phyloP scores from a whole-genome alignment of 1,140 invertebrate species.

The Diprion similis region DNA sequence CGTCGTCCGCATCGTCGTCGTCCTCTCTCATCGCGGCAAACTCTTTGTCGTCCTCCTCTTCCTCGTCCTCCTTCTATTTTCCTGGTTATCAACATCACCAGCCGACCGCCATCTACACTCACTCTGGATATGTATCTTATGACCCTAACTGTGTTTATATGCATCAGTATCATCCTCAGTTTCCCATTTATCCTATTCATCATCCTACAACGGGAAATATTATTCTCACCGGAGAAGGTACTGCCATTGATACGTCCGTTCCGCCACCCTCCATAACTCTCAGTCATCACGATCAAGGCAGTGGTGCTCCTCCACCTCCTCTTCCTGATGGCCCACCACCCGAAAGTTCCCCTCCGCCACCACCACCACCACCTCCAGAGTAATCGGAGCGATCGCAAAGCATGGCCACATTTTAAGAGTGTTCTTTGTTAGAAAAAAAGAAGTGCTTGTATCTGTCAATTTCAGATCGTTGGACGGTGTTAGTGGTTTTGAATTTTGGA shows the following conservation, averaged over 20 bases:
- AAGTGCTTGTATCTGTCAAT: too few relatives aligned
- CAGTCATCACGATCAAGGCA: slow-evolving; percentile 24
- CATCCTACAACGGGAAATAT: slow-evolving; percentile 32
- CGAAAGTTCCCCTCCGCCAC: slow-evolving; percentile 43
- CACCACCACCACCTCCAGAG: slow-evolving; percentile 57
- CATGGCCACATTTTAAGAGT: too few relatives aligned
- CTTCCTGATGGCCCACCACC: slow-evolving; percentile 60
- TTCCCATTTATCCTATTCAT: slow-evolving; percentile 40
- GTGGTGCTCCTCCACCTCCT: slow-evolving; percentile 42
- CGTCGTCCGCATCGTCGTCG: neutral
- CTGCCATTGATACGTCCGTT: slow-evolving; percentile 51
- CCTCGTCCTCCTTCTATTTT: neutral
- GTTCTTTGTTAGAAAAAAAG: too few relatives aligned
- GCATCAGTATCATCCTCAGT: slow-evolving; percentile 38
- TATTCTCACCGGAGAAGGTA: slow-evolving; percentile 46
- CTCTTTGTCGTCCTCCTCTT: neutral
- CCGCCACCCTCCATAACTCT: slow-evolving; percentile 45
- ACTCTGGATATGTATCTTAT: slow-evolving; percentile 39
- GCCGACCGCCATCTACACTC: slow-evolving; percentile 16
- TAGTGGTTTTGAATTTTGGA: too few relatives aligned
- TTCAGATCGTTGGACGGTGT: too few relatives aligned
- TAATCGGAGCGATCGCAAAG: slow-evolving; percentile 28
- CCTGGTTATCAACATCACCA: neutral
- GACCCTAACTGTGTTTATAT: slow-evolving; percentile 44
- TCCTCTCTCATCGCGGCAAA: neutral